A percentile compares a stretch with the other conserved stretches of the same genome.
These are phyloP conservation scores for Drymodes brunneopygia DNA, from an alignment of 2,113 vertebrate genomes.

Conservation along the genomic window DNA sequence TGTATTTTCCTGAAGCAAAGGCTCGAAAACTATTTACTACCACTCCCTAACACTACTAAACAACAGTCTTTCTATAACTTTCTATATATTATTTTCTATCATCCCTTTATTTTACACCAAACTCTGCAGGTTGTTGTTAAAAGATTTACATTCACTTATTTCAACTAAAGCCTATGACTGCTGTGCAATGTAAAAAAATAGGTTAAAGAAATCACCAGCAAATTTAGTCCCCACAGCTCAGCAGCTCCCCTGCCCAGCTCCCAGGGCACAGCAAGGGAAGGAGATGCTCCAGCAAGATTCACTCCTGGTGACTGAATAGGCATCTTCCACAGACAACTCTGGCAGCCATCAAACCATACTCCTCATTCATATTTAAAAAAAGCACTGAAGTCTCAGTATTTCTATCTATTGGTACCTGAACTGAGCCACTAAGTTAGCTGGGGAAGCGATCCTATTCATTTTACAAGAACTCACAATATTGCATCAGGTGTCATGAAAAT, in stretches of 20 bases:
- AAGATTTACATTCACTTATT: background rate
- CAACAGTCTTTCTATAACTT: background rate
- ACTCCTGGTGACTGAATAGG: background rate
- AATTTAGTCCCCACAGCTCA: background rate
- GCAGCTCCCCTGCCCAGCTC: background rate
- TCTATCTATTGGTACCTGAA: background rate
- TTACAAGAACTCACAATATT: background rate
- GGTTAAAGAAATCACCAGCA: background rate
- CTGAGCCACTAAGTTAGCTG: background rate
- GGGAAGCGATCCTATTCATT: fast-evolving
- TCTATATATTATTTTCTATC: background rate
- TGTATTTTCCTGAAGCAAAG: background rate
- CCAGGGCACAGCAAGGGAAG: background rate
- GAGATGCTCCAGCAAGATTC: background rate
- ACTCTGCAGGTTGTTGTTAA: background rate
- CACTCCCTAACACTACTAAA: background rate
- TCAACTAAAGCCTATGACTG: background rate
- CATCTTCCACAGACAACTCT: background rate
- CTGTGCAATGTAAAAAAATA: background rate
- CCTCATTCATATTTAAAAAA: background rate
- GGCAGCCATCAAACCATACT: too few species aligned
- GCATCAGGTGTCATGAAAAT: background rate
- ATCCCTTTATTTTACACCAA: background rate
- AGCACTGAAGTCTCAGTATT: background rate
- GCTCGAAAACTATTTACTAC: background rate